phyloP scores from a whole-genome alignment of 2,113 vertebrate species.

The Prochilodus magdalenae region DNA sequence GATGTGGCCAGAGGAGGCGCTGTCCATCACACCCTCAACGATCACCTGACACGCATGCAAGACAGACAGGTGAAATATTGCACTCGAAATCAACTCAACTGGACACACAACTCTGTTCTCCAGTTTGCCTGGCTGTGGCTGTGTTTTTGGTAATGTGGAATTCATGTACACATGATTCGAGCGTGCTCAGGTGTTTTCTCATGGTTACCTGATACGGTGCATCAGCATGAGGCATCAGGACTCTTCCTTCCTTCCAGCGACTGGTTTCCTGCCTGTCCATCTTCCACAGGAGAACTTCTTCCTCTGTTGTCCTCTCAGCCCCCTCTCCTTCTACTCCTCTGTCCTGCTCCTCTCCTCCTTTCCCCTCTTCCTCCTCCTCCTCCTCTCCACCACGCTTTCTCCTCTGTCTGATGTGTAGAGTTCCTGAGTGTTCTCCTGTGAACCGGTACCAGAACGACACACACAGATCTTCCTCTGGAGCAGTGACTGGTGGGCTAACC shows the following conservation, averaged over 20 bases:
- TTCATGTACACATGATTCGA: too few species aligned
- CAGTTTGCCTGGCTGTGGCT: too few species aligned
- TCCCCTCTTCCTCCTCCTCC: constrained; percentile 58
- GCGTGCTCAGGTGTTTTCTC: neutral
- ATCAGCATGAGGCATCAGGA: constrained; percentile 83
- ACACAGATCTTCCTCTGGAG: constrained; percentile 82
- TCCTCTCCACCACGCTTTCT: constrained; percentile 69
- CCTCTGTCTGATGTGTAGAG: constrained; percentile 84
- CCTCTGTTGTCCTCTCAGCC: constrained; percentile 44
- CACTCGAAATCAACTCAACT: neutral
- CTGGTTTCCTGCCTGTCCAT: constrained; percentile 80
- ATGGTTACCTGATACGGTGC: constrained; percentile 84
- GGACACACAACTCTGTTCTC: too few species aligned
- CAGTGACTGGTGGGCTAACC: constrained; percentile 83
- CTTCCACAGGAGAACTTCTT: constrained; percentile 80
- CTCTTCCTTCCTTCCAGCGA: constrained; percentile 88
- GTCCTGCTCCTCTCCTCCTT: neutral
- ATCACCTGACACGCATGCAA: constrained; percentile 82
- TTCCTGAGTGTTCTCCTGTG: constrained; percentile 77
- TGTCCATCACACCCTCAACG: constrained; percentile 88
- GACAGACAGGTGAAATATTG: neutral
- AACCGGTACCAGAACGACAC: constrained; percentile 97
- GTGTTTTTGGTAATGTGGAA: too few species aligned
- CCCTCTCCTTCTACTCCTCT: constrained; percentile 50
- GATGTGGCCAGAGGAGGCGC: constrained; percentile 84